Conservation (phyloP, 2,797 vertebrate genomes). For the Avahi laniger region DNA sequence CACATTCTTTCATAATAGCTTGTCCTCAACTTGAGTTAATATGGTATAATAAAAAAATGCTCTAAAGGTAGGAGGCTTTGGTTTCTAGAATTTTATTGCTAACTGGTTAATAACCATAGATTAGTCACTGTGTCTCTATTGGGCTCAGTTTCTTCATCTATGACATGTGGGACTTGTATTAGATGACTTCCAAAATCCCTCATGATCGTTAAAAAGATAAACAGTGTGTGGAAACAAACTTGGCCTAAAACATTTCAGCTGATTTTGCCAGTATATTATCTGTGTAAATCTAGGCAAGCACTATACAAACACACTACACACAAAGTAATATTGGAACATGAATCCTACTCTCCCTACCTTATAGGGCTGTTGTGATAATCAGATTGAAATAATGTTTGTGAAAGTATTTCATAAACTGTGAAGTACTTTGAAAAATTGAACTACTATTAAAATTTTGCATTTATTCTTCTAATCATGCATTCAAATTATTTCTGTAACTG, state of each 20-base stretch:
- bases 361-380: neutral
- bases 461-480: neutral
- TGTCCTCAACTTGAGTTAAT: neutral
- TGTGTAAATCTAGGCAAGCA: neutral
- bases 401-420: conserved; percentile 8
- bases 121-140: neutral
- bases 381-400: conserved; percentile 23
- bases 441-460: conserved; percentile 32
- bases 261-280: neutral
- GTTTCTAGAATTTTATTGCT: neutral
- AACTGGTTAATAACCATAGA: neutral
- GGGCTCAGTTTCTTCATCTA: neutral
- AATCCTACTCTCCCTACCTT: neutral
- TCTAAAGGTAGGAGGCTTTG: neutral
- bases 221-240: neutral
- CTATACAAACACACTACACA: neutral
- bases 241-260: neutral
- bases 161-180: neutral
- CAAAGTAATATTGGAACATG: neutral
- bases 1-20: neutral
- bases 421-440: conserved; percentile 32
- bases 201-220: neutral
- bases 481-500: neutral
- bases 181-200: conserved; percentile 32
- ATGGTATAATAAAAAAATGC: neutral